Conservation (phyloP, 2,113 vertebrate species). For the Meles meles region DNA sequence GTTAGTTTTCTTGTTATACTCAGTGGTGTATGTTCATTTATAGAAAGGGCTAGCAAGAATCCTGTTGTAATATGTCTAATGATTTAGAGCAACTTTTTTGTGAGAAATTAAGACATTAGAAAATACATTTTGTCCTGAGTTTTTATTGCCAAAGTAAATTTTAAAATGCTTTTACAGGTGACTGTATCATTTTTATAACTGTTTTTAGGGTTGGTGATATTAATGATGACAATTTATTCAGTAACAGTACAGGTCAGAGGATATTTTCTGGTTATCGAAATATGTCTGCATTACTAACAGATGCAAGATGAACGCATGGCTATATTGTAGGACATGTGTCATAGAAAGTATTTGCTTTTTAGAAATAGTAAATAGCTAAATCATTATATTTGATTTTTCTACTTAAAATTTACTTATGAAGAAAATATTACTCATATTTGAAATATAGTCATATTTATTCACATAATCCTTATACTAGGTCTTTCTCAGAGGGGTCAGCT, state of each 20-base stretch:
- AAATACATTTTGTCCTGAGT: not conserved
- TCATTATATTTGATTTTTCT: not conserved
- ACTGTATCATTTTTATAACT: not conserved
- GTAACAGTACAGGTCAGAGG: not conserved
- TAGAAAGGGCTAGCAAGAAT: not conserved
- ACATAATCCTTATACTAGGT: not conserved
- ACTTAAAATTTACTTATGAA: not conserved
- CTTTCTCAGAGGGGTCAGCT: not conserved
- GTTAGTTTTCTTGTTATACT: not conserved
- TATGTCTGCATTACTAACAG: not conserved
- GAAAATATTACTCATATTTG: not conserved
- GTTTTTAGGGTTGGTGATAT: fast-evolving
- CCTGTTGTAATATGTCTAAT: not conserved
- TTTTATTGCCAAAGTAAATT: not conserved
- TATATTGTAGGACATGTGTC: not conserved
- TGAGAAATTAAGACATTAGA: not conserved
- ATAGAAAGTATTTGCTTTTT: not conserved
- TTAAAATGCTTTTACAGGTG: not conserved
- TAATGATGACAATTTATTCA: not conserved
- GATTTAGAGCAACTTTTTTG: not conserved
- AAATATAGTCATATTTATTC: not conserved
- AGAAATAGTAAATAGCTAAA: not conserved
- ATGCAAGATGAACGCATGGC: not conserved
- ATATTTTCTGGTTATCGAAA: not conserved
- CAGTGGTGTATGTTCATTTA: not conserved